Conservation (phyloP, 2,888 invertebrate genomes). For the Philereme transversata region DNA sequence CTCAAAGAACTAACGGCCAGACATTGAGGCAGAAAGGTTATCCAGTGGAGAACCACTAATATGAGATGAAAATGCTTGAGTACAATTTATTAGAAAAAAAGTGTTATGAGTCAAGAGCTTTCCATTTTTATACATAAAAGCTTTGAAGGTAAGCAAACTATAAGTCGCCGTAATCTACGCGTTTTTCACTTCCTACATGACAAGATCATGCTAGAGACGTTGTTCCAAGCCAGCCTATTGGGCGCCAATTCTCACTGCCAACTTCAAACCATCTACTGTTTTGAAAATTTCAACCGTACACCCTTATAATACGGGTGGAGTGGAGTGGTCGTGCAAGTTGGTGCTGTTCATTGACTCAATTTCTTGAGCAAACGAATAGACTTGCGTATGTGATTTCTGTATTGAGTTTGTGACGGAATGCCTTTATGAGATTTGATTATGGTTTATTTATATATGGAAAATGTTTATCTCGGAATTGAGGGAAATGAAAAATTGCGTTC, state of each 20-base stretch:
- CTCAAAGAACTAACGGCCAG: no score
- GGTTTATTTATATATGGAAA: slow-evolving; percentile 13
- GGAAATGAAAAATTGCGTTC: not conserved
- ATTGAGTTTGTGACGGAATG: slow-evolving; percentile 41
- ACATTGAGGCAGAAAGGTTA: no score
- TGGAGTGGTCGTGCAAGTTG: slow-evolving; percentile 22
- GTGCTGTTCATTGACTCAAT: slow-evolving; percentile 55
- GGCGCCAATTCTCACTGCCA: slow-evolving; percentile 45
- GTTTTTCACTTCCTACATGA: slow-evolving; percentile 52
- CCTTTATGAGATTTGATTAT: slow-evolving; percentile 31
- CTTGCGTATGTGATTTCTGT: slow-evolving; percentile 47
- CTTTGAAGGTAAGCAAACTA: slow-evolving; percentile 1
- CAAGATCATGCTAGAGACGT: slow-evolving; percentile 42
- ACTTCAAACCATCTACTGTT: not conserved
- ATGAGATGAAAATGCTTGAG: no score
- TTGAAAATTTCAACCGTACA: slow-evolving; percentile 4
- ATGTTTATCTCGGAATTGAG: not conserved
- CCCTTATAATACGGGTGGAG: not conserved
- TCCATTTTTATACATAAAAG: no score
- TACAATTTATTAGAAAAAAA: no score
- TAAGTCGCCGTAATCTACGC: slow-evolving; percentile 44
- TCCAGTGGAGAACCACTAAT: no score
- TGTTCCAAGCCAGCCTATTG: slow-evolving; percentile 47
- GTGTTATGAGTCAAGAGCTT: no score
- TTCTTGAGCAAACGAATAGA: slow-evolving; percentile 56